phyloP scores from a whole-genome alignment of 2,888 invertebrate genomes.

The Carterocephalus palaemon region DNA sequence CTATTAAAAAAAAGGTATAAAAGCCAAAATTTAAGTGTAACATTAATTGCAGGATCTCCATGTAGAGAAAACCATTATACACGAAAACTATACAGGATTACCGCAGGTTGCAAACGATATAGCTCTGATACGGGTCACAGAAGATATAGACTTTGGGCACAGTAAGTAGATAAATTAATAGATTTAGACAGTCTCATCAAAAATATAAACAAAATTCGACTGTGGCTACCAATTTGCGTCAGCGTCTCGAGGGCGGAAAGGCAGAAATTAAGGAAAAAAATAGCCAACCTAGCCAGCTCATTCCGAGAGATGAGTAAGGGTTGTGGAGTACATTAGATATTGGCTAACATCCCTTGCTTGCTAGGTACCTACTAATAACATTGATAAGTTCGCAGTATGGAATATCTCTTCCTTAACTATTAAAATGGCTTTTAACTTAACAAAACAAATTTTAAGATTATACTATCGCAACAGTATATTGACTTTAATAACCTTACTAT shows the following conservation, averaged over 20 bases:
- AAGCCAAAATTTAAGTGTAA: too few species aligned
- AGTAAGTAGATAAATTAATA: slow-evolving; percentile 24
- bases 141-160: slow-evolving; percentile 26
- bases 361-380: too few species aligned
- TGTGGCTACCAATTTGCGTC: neutral
- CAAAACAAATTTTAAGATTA: neutral
- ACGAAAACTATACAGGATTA: neutral
- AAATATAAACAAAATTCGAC: neutral
- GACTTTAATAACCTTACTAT: neutral
- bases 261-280: neutral
- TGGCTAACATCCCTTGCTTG: too few species aligned
- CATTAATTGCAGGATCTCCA: slow-evolving; percentile 7
- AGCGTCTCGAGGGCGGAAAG: neutral
- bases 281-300: neutral
- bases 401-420: neutral
- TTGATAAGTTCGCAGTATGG: too few species aligned
- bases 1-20: too few species aligned
- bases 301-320: too few species aligned
- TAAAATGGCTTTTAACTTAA: neutral
- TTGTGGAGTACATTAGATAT: too few species aligned
- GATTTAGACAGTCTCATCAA: neutral
- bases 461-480: neutral
- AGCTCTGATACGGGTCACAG: slow-evolving; percentile 28
- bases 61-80: slow-evolving; percentile 2
- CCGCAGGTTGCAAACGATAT: slow-evolving; percentile 24